Percentiles rank a stretch among this genome's conserved stretches.
Evolutionary conservation across 2,113 vertebrate species (phyloP).

Genomic region (Zapornia atra): DNA sequence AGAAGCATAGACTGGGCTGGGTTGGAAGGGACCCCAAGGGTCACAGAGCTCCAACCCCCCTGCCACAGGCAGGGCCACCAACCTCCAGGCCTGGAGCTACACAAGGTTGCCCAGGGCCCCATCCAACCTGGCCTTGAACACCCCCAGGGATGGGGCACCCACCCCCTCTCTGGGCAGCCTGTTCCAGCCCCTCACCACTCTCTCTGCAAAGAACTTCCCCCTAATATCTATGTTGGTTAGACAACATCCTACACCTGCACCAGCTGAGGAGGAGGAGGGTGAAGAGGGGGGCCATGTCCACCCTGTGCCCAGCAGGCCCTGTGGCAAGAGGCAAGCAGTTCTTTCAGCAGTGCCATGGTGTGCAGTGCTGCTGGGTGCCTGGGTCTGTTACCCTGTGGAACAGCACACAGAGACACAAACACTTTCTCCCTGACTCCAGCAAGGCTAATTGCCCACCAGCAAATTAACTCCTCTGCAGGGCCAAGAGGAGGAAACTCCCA

Average conservation of each 20-base stretch:
- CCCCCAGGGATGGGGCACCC: too few species aligned
- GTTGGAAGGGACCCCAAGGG: too few species aligned
- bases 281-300: background rate
- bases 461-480: background rate
- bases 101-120: too few species aligned
- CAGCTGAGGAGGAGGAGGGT: background rate
- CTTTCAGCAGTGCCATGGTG: background rate
- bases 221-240: too few species aligned
- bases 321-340: background rate
- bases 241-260: background rate
- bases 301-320: background rate
- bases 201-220: too few species aligned
- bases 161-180: too few species aligned
- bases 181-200: too few species aligned
- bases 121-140: too few species aligned
- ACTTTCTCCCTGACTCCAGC: background rate
- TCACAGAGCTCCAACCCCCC: too few species aligned
- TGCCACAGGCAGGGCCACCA: too few species aligned
- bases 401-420: fast-evolving
- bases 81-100: too few species aligned
- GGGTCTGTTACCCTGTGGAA: background rate
- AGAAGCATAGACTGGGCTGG: too few species aligned
- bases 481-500: background rate
- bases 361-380: fast-evolving
- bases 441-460: background rate